A percentile compares a stretch with the other conserved stretches of the same genome.
These are phyloP conservation scores for Platycercus adscitus DNA, from an alignment of 2,113 vertebrate species.

Conservation along the genomic window DNA sequence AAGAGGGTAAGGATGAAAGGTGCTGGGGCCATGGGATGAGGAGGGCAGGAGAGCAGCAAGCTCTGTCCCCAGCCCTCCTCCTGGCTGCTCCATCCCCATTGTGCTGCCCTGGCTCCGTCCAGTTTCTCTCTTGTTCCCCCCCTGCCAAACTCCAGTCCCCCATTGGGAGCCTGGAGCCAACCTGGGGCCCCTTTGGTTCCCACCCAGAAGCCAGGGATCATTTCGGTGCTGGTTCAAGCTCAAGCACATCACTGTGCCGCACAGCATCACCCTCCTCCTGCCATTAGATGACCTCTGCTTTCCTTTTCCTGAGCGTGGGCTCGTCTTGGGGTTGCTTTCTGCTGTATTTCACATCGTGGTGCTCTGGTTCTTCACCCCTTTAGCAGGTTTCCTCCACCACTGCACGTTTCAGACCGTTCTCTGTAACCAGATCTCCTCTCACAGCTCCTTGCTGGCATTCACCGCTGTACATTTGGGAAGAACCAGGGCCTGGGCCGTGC, in stretches of 20 bases:
- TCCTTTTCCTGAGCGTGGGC: neutral
- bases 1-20: neutral
- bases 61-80: neutral
- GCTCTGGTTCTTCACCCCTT: neutral
- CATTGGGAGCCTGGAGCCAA: accelerated
- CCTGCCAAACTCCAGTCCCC: neutral
- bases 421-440: neutral
- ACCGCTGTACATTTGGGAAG: neutral
- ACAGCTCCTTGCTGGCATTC: neutral
- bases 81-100: neutral
- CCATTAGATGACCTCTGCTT: neutral
- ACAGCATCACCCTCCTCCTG: neutral
- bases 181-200: neutral
- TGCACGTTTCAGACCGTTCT: accelerated
- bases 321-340: neutral
- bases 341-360: neutral
- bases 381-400: neutral
- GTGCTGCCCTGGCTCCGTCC: neutral
- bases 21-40: accelerated
- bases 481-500: neutral
- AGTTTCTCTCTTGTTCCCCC: neutral
- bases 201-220: neutral
- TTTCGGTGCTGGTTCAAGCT: neutral
- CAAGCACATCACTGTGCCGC: neutral
- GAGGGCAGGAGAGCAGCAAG: neutral